phyloP scores from a whole-genome alignment of 2,888 invertebrate genomes.

The Gymnosoma rotundatum region DNA sequence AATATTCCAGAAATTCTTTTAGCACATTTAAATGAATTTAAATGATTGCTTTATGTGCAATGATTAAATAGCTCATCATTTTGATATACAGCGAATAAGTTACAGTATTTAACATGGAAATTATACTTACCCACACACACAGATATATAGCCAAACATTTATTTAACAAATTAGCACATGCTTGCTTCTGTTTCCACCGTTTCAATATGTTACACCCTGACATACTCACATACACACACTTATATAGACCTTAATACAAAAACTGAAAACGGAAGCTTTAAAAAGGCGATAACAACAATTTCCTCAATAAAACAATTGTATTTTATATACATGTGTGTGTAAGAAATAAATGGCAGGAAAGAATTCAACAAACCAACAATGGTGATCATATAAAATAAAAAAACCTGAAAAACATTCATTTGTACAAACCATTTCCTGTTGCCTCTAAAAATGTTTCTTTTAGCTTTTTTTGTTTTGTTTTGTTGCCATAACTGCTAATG shows the following conservation, averaged over 20 bases:
- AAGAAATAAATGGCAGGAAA: not conserved
- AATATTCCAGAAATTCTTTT: too few species aligned
- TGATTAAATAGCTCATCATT: too few species aligned
- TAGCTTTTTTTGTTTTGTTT: not conserved
- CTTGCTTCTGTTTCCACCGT: not conserved
- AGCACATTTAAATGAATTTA: too few species aligned
- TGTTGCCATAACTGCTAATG: not conserved
- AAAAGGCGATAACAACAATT: conserved; percentile 47
- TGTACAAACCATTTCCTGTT: too few species aligned
- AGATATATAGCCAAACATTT: conserved; percentile 1
- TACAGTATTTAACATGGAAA: not conserved
- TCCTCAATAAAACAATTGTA: conserved; percentile 18
- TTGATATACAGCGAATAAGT: not conserved
- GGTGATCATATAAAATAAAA: not conserved
- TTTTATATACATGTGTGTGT: not conserved
- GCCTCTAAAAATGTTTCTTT: not conserved
- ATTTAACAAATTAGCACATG: conserved; percentile 39
- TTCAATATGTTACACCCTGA: too few species aligned
- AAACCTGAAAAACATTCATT: too few species aligned
- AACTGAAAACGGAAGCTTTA: conserved; percentile 36
- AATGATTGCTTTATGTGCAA: too few species aligned
- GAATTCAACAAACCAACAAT: not conserved
- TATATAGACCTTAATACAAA: conserved; percentile 20
- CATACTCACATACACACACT: too few species aligned
- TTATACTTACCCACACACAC: not conserved